Conservation (phyloP, 2,113 vertebrate species). For the Podocnemis expansa region DNA sequence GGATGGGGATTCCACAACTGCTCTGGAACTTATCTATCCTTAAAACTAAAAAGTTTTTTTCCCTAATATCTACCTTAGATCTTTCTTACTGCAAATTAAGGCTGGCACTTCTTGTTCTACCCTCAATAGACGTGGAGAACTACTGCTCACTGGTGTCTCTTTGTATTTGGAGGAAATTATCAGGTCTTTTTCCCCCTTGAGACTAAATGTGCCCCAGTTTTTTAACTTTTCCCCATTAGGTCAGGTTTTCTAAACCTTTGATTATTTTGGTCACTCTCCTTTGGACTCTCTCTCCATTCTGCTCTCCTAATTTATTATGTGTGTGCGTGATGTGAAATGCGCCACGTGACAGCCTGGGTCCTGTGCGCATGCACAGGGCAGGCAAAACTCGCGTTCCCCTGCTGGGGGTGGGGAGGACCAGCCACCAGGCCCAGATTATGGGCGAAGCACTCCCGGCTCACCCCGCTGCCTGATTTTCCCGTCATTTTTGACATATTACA, state of each 20-base stretch:
- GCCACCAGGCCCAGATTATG: too few species aligned
- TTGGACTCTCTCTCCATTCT: neutral
- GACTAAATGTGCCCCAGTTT: neutral
- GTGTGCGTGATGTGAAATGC: too few species aligned
- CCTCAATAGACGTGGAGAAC: neutral
- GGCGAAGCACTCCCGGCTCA: too few species aligned
- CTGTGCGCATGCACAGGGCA: too few species aligned
- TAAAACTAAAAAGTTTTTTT: neutral
- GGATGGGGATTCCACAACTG: neutral
- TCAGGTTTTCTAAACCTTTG: neutral
- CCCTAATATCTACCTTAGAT: neutral
- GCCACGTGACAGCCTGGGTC: too few species aligned
- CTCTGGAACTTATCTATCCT: neutral
- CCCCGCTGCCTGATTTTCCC: too few species aligned
- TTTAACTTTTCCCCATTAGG: neutral
- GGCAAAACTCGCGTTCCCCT: too few species aligned
- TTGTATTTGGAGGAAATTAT: neutral
- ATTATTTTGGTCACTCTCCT: neutral
- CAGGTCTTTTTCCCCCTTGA: neutral
- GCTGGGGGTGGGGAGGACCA: too few species aligned
- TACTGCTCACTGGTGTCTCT: neutral
- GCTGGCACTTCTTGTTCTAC: neutral
- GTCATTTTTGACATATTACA: too few species aligned
- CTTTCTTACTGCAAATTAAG: neutral
- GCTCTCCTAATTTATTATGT: too few species aligned